These are phyloP conservation scores for Sebastes schlegelii DNA, from an alignment of 2,113 vertebrate genomes.

Conservation along the genomic window DNA sequence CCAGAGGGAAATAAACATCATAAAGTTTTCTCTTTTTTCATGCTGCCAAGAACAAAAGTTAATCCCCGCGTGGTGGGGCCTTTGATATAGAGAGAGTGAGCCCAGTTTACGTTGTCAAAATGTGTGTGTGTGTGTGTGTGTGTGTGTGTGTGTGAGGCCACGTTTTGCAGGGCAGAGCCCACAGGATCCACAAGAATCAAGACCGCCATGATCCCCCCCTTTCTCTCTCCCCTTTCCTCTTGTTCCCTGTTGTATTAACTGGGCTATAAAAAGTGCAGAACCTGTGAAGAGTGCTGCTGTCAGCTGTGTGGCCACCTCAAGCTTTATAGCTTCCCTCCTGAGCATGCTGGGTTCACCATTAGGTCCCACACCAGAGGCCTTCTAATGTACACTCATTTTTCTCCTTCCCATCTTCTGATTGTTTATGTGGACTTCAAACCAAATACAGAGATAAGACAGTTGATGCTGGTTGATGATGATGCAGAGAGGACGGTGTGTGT, in stretches of 20 bases:
- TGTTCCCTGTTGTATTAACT: constrained; percentile 26
- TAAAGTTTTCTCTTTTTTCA: constrained; percentile 62
- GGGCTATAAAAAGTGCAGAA: constrained; percentile 42
- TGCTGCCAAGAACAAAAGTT: constrained; percentile 66
- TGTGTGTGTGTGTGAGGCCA: constrained; percentile 17
- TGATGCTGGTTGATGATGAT: constrained; percentile 8
- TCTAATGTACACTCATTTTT: constrained; percentile 13
- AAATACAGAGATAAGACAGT: not conserved
- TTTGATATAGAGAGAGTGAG: constrained; percentile 59
- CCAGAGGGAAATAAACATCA: constrained; percentile 64
- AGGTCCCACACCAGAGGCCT: not conserved
- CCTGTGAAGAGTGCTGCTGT: constrained; percentile 35
- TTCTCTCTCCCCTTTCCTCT: not conserved
- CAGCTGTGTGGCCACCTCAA: constrained; percentile 45
- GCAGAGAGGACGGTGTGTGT: not conserved
- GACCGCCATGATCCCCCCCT: constrained; percentile 6
- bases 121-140: constrained; percentile 31
- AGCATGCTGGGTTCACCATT: constrained; percentile 13
- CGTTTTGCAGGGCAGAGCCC: constrained; percentile 33
- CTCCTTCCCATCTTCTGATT: not conserved
- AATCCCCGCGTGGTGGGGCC: constrained; percentile 37
- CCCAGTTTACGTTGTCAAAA: constrained; percentile 46
- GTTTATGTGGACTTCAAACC: constrained; percentile 22
- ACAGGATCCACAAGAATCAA: constrained; percentile 39
- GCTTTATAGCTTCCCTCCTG: constrained; percentile 17